These are phyloP conservation scores for Pantherophis alleghaniensis DNA, from an alignment of 2,797 vertebrate species.

Conservation along the genomic window DNA sequence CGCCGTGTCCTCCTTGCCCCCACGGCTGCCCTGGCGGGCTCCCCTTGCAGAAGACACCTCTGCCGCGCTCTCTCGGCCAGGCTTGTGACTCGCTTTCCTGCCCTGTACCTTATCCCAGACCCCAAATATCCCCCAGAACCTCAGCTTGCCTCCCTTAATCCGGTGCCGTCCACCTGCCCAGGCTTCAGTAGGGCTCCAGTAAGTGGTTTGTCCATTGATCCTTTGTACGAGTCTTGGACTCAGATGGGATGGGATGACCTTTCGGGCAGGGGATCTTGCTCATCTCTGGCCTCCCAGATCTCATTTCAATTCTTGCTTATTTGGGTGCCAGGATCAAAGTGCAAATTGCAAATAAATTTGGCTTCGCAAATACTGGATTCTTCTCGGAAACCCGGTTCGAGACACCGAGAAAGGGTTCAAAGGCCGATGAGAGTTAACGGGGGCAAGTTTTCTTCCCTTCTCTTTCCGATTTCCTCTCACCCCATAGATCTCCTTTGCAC, in stretches of 20 bases:
- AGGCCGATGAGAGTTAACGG: conserved; percentile 46
- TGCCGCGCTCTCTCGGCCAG: conserved; percentile 57
- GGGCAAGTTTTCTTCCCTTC: conserved; percentile 44
- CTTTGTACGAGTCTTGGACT: not conserved
- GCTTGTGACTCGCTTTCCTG: conserved; percentile 47
- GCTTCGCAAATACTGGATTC: not conserved
- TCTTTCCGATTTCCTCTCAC: not conserved
- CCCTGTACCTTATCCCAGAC: not conserved
- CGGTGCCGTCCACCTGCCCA: not conserved
- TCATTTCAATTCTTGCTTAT: no score
- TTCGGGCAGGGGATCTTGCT: not conserved
- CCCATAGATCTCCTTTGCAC: not conserved
- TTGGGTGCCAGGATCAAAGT: not conserved
- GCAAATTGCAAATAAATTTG: no score
- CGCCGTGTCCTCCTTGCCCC: conserved; percentile 62
- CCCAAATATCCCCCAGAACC: not conserved
- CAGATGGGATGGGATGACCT: not conserved
- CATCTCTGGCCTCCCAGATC: not conserved
- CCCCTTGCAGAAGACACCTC: conserved; percentile 34
- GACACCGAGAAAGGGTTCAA: accelerated
- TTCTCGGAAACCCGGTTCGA: not conserved
- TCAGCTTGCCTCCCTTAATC: conserved; percentile 57
- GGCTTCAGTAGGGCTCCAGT: not conserved
- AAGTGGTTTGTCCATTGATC: not conserved
- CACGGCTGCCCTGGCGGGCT: conserved; percentile 45